phyloP scores from a whole-genome alignment of 2,888 invertebrate genomes.

The Yponomeuta sedellus region DNA sequence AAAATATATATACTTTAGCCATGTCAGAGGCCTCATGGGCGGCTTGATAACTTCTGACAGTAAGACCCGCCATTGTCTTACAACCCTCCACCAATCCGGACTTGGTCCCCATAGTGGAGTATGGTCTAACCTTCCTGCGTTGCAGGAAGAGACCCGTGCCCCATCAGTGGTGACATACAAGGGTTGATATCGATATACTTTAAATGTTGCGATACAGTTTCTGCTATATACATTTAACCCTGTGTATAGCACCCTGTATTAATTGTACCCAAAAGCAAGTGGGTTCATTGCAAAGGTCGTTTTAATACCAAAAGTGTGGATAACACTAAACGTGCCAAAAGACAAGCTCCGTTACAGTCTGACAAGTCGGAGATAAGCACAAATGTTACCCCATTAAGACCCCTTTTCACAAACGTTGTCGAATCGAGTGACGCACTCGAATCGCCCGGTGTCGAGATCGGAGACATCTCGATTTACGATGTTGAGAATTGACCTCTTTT shows the following conservation, averaged over 20 bases:
- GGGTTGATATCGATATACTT: no score
- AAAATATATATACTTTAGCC: no score
- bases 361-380: constrained; percentile 10
- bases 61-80: no score
- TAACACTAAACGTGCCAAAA: background rate
- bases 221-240: background rate
- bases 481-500: constrained; percentile 18
- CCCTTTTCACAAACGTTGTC: background rate
- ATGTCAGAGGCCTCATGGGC: no score
- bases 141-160: no score
- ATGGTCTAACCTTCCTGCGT: no score
- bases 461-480: constrained; percentile 22
- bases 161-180: no score
- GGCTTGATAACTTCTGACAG: no score
- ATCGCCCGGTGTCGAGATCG: constrained; percentile 24
- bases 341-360: constrained; percentile 10
- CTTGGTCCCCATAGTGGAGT: no score
- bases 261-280: background rate
- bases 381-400: constrained; percentile 11
- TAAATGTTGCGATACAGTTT: background rate
- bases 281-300: constrained; percentile 18
- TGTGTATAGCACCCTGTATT: background rate
- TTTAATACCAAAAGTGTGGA: background rate
- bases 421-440: constrained; percentile 58
- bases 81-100: no score